phyloP scores from a whole-genome alignment of 2,888 invertebrate species.

The Antheraea yamamai region DNA sequence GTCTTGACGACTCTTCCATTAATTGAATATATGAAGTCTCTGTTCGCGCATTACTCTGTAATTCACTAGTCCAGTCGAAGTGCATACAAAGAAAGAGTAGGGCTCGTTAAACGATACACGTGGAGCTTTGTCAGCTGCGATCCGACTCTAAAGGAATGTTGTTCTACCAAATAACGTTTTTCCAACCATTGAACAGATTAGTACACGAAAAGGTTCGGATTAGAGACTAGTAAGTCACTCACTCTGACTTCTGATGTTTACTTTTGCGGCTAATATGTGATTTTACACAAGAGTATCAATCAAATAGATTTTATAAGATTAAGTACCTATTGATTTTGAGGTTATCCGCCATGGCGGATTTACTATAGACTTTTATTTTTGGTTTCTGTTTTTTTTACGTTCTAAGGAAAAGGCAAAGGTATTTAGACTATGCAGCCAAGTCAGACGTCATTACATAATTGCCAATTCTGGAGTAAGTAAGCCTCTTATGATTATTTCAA shows the following conservation, averaged over 20 bases:
- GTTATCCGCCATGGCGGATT: too few species aligned
- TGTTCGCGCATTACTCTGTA: slow-evolving; percentile 36
- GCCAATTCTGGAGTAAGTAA: too few species aligned
- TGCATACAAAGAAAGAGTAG: slow-evolving; percentile 57
- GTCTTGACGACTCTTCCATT: neutral
- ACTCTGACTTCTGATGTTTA: slow-evolving; percentile 5
- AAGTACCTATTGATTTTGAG: too few species aligned
- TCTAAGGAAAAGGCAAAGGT: too few species aligned
- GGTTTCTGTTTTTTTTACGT: too few species aligned
- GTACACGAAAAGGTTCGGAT: slow-evolving; percentile 8
- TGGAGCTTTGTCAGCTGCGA: slow-evolving; percentile 49
- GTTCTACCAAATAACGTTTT: slow-evolving; percentile 13
- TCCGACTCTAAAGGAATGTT: slow-evolving; percentile 7
- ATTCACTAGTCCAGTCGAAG: slow-evolving; percentile 40
- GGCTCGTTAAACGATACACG: slow-evolving; percentile 59
- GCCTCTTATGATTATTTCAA: too few species aligned
- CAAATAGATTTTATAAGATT: too few species aligned
- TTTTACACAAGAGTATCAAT: neutral
- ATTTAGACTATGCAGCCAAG: too few species aligned
- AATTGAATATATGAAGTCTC: slow-evolving; percentile 14
- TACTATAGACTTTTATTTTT: too few species aligned
- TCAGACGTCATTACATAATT: too few species aligned
- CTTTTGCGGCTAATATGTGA: neutral
- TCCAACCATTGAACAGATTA: slow-evolving; percentile 2
- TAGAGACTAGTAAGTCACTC: slow-evolving; percentile 16